Percentiles rank a stretch among this genome's conserved stretches.
Evolutionary conservation across 2,797 vertebrate species (phyloP).

Genomic region (Dendrocincla tyrannina): DNA sequence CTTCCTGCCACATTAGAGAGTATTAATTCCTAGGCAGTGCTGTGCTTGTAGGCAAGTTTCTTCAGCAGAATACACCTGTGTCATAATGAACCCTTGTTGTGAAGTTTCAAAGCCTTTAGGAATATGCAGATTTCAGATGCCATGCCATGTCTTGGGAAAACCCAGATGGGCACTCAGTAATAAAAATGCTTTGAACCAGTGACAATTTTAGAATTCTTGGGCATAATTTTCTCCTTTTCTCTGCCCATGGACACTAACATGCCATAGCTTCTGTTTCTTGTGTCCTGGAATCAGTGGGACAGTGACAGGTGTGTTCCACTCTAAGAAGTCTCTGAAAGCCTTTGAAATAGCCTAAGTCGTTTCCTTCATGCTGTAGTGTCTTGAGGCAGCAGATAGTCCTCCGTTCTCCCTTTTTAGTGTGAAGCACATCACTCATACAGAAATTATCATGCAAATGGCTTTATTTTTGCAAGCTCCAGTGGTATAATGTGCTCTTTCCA

Average conservation of each 20-base stretch:
- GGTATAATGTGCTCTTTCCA: not conserved
- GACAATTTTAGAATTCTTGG: not conserved
- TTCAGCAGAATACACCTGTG: not conserved
- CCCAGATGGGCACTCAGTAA: not conserved
- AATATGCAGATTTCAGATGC: not conserved
- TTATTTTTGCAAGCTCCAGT: not conserved
- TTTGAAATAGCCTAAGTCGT: not conserved
- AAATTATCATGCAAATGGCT: not conserved
- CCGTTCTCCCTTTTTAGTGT: not conserved
- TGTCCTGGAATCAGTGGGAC: not conserved
- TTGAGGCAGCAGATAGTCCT: not conserved
- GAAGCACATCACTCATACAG: not conserved
- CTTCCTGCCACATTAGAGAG: not conserved
- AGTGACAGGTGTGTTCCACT: not conserved
- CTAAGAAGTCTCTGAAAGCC: not conserved
- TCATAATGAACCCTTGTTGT: not conserved
- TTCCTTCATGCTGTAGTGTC: not conserved
- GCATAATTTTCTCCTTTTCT: not conserved
- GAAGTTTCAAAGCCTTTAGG: not conserved
- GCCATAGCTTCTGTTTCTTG: not conserved
- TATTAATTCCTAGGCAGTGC: not conserved
- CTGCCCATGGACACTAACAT: not conserved
- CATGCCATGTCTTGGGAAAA: not conserved
- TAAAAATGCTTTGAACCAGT: not conserved
- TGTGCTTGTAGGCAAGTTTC: not conserved